These are phyloP conservation scores for Cataglyphis albicans DNA, from an alignment of 2,888 invertebrate species.

Conservation along the genomic window DNA sequence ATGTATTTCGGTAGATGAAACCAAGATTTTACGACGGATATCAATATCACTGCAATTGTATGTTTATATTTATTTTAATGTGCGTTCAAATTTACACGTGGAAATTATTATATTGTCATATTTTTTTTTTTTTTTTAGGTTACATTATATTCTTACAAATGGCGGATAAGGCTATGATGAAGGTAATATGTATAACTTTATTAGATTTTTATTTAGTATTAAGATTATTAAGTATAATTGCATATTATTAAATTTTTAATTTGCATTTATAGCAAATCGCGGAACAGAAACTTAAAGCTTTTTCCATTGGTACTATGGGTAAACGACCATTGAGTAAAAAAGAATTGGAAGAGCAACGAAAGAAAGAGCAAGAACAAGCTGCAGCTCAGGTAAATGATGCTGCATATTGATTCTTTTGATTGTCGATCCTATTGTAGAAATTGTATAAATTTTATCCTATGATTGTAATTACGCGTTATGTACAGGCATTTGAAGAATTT, in stretches of 20 bases:
- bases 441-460: not conserved
- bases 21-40: not conserved
- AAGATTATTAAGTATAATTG: not conserved
- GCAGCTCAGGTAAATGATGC: conserved; percentile 91
- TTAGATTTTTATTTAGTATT: not conserved
- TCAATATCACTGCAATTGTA: not conserved
- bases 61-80: not conserved
- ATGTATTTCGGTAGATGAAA: not conserved
- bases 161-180: conserved; percentile 85
- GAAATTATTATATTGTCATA: not conserved
- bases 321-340: conserved; percentile 92
- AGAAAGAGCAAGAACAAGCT: conserved; percentile 96
- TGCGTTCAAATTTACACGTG: not conserved
- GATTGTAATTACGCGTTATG: not conserved
- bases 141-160: conserved; percentile 72
- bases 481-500: conserved; percentile 97
- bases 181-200: conserved; percentile 73
- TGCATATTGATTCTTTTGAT: conserved; percentile 2
- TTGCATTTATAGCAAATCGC: conserved; percentile 87
- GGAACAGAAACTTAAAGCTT: conserved; percentile 92
- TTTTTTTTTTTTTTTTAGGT: conserved; percentile 62
- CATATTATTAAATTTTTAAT: not conserved
- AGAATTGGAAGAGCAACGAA: conserved; percentile 94
- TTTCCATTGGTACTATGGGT: conserved; percentile 91
- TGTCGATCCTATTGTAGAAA: not conserved